Conservation (phyloP, 2,113 vertebrate genomes). For the Anoura caudifer region DNA sequence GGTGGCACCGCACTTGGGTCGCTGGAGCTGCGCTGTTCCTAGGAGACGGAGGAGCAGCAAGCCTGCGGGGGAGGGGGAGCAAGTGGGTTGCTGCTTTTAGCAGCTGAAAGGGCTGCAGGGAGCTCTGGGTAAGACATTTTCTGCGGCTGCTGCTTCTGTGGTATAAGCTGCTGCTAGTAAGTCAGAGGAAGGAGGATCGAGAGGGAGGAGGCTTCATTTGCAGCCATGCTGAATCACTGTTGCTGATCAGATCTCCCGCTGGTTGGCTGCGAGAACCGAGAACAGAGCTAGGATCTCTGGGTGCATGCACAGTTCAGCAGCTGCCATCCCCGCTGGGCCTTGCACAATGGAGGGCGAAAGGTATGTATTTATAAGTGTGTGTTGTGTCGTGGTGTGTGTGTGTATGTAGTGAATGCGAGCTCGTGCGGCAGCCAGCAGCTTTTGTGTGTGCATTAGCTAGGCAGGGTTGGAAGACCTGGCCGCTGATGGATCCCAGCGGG, state of each 20-base stretch:
- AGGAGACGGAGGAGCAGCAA: conserved; percentile 72
- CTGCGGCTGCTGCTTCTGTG: conserved; percentile 55
- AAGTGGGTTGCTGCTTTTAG: conserved; percentile 76
- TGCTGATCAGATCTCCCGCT: conserved; percentile 67
- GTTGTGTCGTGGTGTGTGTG: not conserved
- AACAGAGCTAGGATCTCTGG: not conserved
- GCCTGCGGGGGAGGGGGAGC: conserved; percentile 69
- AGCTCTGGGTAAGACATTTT: conserved; percentile 77
- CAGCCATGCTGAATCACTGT: conserved; percentile 80
- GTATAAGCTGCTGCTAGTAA: conserved; percentile 63
- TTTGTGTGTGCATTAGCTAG: conserved; percentile 48
- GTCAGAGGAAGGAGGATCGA: conserved; percentile 64
- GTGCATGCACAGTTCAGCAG: conserved; percentile 49
- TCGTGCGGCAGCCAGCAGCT: not conserved
- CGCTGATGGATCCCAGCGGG: not conserved
- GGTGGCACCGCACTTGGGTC: conserved; percentile 37
- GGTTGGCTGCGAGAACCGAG: conserved; percentile 20
- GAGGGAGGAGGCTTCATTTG: conserved; percentile 70
- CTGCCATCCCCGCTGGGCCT: conserved; percentile 57
- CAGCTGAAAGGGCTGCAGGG: conserved; percentile 76
- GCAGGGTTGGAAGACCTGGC: not conserved
- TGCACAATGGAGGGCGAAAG: conserved; percentile 82
- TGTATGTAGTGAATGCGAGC: not conserved
- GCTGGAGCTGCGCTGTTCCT: conserved; percentile 71
- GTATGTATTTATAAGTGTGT: conserved; percentile 64